Base-by-base conservation (phyloP, 1,140 invertebrate species). In the Stenopsyche tienmushanensis region DNA sequence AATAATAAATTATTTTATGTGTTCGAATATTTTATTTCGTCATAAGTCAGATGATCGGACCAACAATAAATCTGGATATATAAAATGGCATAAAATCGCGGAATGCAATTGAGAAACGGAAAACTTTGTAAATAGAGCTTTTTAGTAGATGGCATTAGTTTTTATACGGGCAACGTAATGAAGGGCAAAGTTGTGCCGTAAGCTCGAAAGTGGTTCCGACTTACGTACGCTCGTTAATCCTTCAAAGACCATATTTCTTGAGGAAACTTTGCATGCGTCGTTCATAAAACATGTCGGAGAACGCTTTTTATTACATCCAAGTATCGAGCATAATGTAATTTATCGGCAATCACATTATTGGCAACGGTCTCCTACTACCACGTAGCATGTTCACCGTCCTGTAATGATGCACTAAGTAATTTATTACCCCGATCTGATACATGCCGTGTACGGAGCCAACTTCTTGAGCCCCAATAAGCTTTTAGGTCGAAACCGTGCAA, bases 331-430 rank as follows among this genome's bases (percentile, higher is more conserved):
- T n/a, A n/a, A n/a, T n/a, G 34, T 62, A 68, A 68, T 68, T 59
- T 64, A 68, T 64, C 55, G 66, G 21, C 66, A 55, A 68, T 68
- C 66, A 42, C 54, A 68, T 68, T 64, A 68, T 68, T 68, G 66
- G 66, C 66, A 62, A 55, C 54, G 53, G 50, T 44, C 49, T 50
- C n/a, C n/a, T n/a, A n/a, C n/a, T n/a, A n/a, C 21, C 58, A 41
- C 47, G 47, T 50, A 49, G 42, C 60, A 53, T 64, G 29, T 45
- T 49, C 62, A 58, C 21, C 34, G 25, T 23, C 3, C 2, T 34
- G 54, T 65, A 65, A 68, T 68, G 62, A 68, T 64, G 66, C 55
- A 68, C 66, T 68, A 68, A 68, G 66, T 68, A 68, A 68, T 68
- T 68, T 68, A 68, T 68, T 59, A 52, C 9, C 15, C 34, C 8